phyloP scores from a whole-genome alignment of 2,113 vertebrate genomes.

The Anolis sagrei region DNA sequence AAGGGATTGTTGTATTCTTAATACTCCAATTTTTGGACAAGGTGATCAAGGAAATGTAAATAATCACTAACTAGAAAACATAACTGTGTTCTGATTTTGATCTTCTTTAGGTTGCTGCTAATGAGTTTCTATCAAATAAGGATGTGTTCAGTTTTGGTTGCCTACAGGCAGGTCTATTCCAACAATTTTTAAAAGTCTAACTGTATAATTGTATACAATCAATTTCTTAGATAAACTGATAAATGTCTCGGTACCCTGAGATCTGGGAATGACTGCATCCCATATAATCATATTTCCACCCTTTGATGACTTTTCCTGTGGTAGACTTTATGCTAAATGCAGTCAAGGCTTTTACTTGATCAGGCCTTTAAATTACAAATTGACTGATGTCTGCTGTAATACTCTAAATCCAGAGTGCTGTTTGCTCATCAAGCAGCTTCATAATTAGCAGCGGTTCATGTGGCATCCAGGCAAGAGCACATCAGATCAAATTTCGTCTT shows the following conservation, averaged over 20 bases:
- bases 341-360: constrained; percentile 49
- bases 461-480: constrained; percentile 62
- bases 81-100: no score
- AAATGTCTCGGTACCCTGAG: neutral
- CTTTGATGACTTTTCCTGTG: constrained; percentile 15
- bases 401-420: constrained; percentile 52
- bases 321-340: constrained; percentile 59
- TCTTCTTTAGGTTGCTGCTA: no score
- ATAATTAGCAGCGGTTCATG: constrained; percentile 58
- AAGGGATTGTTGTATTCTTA: no score
- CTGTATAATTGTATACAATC: neutral
- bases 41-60: no score
- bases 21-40: no score
- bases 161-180: no score
- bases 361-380: constrained; percentile 55
- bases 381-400: constrained; percentile 59
- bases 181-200: neutral
- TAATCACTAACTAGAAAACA: no score
- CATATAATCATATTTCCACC: constrained; percentile 4
- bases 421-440: constrained; percentile 62
- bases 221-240: neutral
- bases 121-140: no score
- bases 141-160: no score
- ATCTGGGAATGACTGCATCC: neutral
- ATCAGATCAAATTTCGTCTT: constrained; percentile 66